Evolutionary conservation across 2,113 vertebrate genomes (phyloP).

Genomic region (Ellobius talpinus): DNA sequence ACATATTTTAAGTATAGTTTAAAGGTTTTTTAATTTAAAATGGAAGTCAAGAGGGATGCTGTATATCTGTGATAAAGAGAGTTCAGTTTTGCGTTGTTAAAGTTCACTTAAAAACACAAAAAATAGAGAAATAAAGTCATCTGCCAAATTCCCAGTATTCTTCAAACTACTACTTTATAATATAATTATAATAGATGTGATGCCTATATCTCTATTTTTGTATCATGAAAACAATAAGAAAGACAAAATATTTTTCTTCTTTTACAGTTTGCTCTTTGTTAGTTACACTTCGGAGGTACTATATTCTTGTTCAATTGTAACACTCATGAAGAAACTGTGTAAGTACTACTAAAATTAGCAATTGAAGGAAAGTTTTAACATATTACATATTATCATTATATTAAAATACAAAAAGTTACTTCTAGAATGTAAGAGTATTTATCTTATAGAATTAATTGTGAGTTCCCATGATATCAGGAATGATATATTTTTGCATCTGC

Average conservation of each 20-base stretch:
- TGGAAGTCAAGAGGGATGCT: not conserved
- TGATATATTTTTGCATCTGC: not conserved
- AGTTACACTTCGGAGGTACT: not conserved
- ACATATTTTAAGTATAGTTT: not conserved
- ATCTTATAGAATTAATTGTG: constrained; percentile 13
- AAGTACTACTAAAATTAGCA: constrained; percentile 51
- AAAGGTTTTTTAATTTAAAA: not conserved
- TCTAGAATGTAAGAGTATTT: constrained; percentile 13
- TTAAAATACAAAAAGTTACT: not conserved
- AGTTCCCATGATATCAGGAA: not conserved
- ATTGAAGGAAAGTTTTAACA: not conserved
- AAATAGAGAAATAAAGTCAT: not conserved
- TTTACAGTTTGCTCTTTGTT: not conserved
- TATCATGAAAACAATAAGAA: not conserved
- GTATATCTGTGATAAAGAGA: not conserved
- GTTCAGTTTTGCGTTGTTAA: not conserved
- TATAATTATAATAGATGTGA: not conserved
- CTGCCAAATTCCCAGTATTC: not conserved
- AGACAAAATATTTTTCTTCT: not conserved
- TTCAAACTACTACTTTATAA: not conserved
- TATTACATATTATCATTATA: not conserved
- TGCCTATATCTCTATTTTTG: not conserved
- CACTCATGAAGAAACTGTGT: not conserved
- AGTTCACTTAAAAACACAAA: not conserved
- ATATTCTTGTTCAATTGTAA: constrained; percentile 5